Evolutionary conservation across 2,797 vertebrate species (phyloP).

Genomic region (Anguilla anguilla): DNA sequence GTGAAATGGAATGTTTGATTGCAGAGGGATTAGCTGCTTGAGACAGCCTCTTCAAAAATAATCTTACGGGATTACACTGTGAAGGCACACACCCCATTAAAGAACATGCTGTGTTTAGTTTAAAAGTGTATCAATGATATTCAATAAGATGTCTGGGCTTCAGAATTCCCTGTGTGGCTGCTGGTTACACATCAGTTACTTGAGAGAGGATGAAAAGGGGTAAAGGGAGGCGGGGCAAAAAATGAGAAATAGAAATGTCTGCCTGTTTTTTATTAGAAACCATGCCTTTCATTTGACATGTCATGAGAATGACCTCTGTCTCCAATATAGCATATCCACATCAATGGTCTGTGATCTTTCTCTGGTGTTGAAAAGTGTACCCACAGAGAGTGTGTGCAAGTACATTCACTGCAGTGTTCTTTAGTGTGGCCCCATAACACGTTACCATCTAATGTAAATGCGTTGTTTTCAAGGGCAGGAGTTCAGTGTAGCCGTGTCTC

Average conservation of each 20-base stretch:
- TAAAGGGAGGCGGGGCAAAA: not conserved
- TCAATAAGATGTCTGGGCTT: not conserved
- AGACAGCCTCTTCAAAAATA: not conserved
- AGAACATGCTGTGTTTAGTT: not conserved
- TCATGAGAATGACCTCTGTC: not conserved
- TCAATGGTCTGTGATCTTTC: constrained; percentile 9
- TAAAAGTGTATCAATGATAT: not conserved
- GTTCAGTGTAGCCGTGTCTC: not conserved
- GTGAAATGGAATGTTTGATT: not conserved
- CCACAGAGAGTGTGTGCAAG: not conserved
- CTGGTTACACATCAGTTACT: not conserved
- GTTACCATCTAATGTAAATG: not conserved
- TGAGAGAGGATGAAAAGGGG: not conserved
- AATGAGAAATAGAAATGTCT: not conserved
- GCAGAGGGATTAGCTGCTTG: constrained; percentile 1
- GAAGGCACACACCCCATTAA: not conserved
- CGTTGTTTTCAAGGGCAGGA: not conserved
- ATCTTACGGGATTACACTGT: not conserved
- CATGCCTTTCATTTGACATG: not conserved
- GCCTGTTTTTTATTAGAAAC: not conserved
- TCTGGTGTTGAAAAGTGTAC: not conserved
- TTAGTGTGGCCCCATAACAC: not conserved
- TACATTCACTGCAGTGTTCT: not conserved
- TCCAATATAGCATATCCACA: not conserved
- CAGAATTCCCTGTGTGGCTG: not conserved